These are phyloP conservation scores for Labeo catla DNA, from an alignment of 2,113 vertebrate species.

Conservation along the genomic window DNA sequence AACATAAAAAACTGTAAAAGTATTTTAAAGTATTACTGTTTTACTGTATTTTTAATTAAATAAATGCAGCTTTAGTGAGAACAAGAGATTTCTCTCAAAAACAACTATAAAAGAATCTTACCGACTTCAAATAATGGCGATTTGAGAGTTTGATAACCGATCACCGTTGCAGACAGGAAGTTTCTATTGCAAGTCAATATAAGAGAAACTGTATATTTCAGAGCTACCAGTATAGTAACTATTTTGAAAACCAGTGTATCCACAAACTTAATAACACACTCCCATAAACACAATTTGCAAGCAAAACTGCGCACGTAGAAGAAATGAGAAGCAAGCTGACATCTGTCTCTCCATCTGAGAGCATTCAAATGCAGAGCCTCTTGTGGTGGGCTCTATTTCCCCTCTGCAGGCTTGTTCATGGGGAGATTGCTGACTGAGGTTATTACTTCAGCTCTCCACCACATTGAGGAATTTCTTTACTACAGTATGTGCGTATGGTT, in stretches of 20 bases:
- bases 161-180: neutral
- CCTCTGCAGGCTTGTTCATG: conserved; percentile 38
- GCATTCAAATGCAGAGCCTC: conserved; percentile 22
- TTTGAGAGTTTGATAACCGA: neutral
- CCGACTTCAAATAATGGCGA: neutral
- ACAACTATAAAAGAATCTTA: neutral
- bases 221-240: conserved; percentile 36
- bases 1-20: too few species aligned
- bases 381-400: conserved; percentile 51
- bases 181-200: conserved; percentile 42
- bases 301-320: neutral
- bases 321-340: conserved; percentile 33
- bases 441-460: conserved; percentile 48
- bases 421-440: conserved; percentile 50
- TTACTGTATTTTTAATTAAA: too few species aligned
- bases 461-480: conserved; percentile 57
- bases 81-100: neutral
- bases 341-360: conserved; percentile 39
- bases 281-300: conserved; percentile 21
- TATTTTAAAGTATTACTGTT: too few species aligned
- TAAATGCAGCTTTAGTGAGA: too few species aligned
- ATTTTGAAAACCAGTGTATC: conserved; percentile 24
- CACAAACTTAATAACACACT: neutral
- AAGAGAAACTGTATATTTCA: conserved; percentile 48
- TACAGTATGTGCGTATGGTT: neutral